Evolutionary conservation across 2,797 vertebrate genomes (phyloP), one percentile per base, ranked within the genome.

Genomic region (Leptodactylus fallax): DNA sequence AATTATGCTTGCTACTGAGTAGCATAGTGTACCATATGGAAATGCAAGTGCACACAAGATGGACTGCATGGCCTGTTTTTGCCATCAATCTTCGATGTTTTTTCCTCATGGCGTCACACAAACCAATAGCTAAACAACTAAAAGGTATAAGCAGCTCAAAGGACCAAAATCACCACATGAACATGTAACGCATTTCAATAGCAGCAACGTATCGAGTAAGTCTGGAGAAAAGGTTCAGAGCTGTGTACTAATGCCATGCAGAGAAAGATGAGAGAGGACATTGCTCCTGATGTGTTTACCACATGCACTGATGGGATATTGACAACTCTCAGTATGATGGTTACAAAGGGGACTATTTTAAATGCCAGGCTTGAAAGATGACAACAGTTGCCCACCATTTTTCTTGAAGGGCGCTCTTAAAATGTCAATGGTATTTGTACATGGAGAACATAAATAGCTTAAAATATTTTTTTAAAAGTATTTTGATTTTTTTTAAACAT

Each of bases 301-400:
- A 94, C 94, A 93, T 94, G 91, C 93, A 93, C 94, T 96, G 95
- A 96, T 96, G 95, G 94, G 95, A 95, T 96, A 96, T 96, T 96
- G 95, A 96, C 95, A 96, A 95, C 95, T 95, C 95, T 94, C 96
- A 95, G 95, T 95, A 95, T 94, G 95, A 95, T 95, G 93, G 94
- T 95, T 95, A 94, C 94, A 95, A 95, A 95, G 94, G 95, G 93
- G 95, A 96, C 94, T 95, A 95, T 96, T 95, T 95, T 94, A 90
- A 90, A 94, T 94, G 95, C 94, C 93, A 94, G 25, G 92, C 93
- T 92, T 67, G 5, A 36, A 19, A 45, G 27, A 17, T 93, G 93
- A 93, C 91, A 90, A 94, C 93, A 95, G 94, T 95, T 95, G n/a
- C 93, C 93, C 94, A 91, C 94, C 82, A 49, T 88, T 91, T 93